Conservation (phyloP, 2,888 invertebrate species). For the Bruchidius siliquastri region DNA sequence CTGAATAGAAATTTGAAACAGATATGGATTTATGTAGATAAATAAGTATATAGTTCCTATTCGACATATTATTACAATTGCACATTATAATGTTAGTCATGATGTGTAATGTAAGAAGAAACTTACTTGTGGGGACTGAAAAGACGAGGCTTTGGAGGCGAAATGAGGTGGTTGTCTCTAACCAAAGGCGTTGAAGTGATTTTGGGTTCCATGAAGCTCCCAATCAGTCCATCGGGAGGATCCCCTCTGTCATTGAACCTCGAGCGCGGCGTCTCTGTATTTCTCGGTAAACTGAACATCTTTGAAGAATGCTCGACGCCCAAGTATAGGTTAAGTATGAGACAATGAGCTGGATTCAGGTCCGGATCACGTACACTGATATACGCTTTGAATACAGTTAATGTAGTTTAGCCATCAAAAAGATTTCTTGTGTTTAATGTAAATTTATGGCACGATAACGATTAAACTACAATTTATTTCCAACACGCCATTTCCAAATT, state of each 20-base stretch:
- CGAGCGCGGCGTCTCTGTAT: slow-evolving; percentile 12
- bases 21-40: no score
- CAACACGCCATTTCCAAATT: slow-evolving; percentile 24
- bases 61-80: no score
- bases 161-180: slow-evolving; percentile 20
- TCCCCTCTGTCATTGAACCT: slow-evolving; percentile 15
- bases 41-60: no score
- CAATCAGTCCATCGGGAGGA: slow-evolving; percentile 16
- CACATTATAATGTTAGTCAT: no score
- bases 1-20: no score
- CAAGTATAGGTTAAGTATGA: not conserved
- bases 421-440: not conserved
- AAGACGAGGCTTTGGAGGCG: slow-evolving; percentile 24
- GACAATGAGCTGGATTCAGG: not conserved
- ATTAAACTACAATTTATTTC: slow-evolving; percentile 13
- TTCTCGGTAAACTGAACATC: slow-evolving; percentile 23
- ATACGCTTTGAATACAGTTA: not conserved
- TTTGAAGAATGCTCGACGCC: slow-evolving; percentile 7
- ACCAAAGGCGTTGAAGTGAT: slow-evolving; percentile 31
- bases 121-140: slow-evolving; percentile 27
- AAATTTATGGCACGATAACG: not conserved
- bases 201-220: slow-evolving; percentile 21
- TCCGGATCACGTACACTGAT: not conserved
- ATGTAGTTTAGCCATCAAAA: not conserved
- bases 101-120: no score